Base-by-base conservation (phyloP, 2,888 invertebrate species). In the Machimus rusticus region DNA sequence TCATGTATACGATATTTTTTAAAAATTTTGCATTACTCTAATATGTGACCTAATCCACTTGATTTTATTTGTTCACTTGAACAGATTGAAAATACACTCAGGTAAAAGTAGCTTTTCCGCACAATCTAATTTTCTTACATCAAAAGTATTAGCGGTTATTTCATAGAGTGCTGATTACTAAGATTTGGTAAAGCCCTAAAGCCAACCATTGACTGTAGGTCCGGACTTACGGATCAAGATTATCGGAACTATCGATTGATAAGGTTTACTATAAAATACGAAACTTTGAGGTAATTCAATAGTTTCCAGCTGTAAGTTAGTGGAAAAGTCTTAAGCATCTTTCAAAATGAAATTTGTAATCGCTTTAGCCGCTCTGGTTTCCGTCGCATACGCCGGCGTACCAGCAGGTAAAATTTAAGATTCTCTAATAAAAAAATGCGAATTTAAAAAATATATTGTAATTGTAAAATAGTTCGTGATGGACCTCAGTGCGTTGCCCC, bases 401-500 rank as follows among this genome's bases (percentile, higher is more conserved):
- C 82, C 82, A 37, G 55, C 82, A 82, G 37, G 82, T 82, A 82
- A 57, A 28, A 39, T 76, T 74, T 34, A 12, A 76, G 0, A 19
- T 9, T 16, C 14, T 34, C 34, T 66, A 66, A 23, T 23, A 3
- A 12, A 66, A 55, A n/a, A n/a, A 1, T 1, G 3, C 9, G n/a
- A 55, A 55, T 55, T 55, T 12, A 66, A 66, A 66, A 66, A n/a
- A n/a, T n/a, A n/a, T 51, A 51, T 5, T 1, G 0, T 6, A 51
- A 46, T 46, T 46, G 6, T n/a, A 28, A 66, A 23, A 28, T 23
- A 66, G 66, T 66, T 66, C 34, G 76, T 34, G n/a, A 87, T 57
- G 87, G 87, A 57, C 78, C 87, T 39, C 76, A 85, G 51, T 89
- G 89, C 57, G 31, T 74, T 19, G 76, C 77, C 6, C 87, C 87